phyloP scores from a whole-genome alignment of 2,113 vertebrate species.

The Phalacrocorax brasilianus region DNA sequence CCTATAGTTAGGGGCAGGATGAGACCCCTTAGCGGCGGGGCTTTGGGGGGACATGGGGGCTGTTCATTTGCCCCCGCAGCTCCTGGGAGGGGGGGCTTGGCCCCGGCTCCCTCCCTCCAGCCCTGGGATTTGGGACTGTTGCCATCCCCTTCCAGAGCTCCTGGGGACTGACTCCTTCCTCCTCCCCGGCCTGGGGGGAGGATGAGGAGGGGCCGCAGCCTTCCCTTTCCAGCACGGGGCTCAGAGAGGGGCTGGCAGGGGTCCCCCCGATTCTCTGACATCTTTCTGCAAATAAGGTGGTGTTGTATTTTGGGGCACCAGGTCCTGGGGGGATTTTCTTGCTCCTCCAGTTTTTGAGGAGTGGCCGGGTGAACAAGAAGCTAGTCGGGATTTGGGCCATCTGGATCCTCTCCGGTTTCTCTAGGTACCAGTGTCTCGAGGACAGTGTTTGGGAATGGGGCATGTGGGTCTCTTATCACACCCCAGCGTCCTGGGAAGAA shows the following conservation, averaged over 20 bases:
- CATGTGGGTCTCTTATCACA: fast-evolving
- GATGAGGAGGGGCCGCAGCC: not conserved
- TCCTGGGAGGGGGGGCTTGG: not conserved
- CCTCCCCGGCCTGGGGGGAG: not conserved
- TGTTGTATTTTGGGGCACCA: not conserved
- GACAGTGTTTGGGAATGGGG: not conserved
- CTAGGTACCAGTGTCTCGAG: fast-evolving
- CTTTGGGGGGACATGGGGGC: not conserved
- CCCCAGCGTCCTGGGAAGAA: fast-evolving
- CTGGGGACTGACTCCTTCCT: too few species aligned
- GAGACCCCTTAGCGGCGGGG: not conserved
- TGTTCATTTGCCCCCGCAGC: fast-evolving
- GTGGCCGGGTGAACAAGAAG: not conserved
- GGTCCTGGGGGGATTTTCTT: not conserved
- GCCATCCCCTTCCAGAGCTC: not conserved
- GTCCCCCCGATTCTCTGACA: fast-evolving
- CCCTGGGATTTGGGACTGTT: not conserved
- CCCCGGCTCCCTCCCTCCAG: too few species aligned
- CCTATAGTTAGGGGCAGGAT: too few species aligned
- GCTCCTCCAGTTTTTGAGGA: not conserved
- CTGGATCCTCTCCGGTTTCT: not conserved
- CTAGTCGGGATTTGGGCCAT: not conserved
- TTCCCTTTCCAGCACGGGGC: not conserved
- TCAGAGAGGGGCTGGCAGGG: not conserved
- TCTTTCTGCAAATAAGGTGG: too few species aligned